Conservation (phyloP, 2,113 vertebrate genomes). For the Cinclus cinclus region DNA sequence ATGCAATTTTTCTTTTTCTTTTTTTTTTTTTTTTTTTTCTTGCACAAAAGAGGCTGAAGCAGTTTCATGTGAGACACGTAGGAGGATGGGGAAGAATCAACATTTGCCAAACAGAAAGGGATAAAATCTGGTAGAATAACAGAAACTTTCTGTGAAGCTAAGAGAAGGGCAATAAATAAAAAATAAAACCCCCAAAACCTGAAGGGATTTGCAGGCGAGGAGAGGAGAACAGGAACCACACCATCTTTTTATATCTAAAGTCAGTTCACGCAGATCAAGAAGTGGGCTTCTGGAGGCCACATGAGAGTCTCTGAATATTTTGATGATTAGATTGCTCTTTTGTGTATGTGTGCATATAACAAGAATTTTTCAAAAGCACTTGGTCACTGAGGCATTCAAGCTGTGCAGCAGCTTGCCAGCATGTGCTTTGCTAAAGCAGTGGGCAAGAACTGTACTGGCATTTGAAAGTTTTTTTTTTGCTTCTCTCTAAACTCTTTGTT, state of each 20-base stretch:
- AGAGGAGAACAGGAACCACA: background rate
- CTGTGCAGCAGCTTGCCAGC: background rate
- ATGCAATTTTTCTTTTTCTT: background rate
- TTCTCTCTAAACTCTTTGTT: background rate
- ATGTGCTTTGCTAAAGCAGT: background rate
- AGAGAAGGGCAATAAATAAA: background rate
- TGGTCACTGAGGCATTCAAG: background rate
- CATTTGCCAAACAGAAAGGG: background rate
- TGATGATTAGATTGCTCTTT: background rate
- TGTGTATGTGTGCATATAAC: background rate
- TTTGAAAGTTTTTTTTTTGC: background rate
- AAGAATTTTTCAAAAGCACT: background rate
- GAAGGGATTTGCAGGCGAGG: background rate
- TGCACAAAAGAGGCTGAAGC: background rate
- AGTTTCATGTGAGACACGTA: background rate
- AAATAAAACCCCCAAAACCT: background rate
- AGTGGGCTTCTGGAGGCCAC: background rate
- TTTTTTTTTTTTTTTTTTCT: background rate
- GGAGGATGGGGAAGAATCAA: background rate
- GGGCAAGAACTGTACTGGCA: background rate
- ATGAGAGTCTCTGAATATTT: background rate
- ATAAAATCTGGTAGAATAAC: slow-evolving; percentile 18
- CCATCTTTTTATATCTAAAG: background rate
- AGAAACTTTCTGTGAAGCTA: background rate
- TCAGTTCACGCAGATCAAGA: background rate